phyloP scores from a whole-genome alignment of 2,797 vertebrate species.

The Spea hammondii region DNA sequence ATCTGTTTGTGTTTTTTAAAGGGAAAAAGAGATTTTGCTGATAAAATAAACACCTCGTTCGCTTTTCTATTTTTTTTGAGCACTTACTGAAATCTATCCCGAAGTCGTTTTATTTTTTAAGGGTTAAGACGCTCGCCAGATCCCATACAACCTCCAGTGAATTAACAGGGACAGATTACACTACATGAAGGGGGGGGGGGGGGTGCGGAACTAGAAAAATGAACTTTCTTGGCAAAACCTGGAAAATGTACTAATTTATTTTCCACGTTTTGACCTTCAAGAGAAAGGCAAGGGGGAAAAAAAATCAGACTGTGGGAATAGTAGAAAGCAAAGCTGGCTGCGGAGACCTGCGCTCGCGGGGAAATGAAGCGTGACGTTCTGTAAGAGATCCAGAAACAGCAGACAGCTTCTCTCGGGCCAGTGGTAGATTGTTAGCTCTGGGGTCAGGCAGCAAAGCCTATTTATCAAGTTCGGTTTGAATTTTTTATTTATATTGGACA shows the following conservation, averaged over 20 bases:
- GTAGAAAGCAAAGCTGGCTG: constrained; percentile 19
- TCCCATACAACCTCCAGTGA: constrained; percentile 6
- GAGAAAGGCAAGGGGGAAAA: constrained; percentile 30
- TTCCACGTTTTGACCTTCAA: constrained; percentile 46
- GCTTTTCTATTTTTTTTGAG: too few species aligned
- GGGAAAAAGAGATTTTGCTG: too few species aligned
- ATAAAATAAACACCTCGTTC: too few species aligned
- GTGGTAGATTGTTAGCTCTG: constrained; percentile 21
- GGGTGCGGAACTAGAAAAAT: constrained; percentile 18
- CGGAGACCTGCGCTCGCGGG: constrained; percentile 6
- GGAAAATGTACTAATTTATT: constrained; percentile 42
- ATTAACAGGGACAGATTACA: constrained; percentile 30
- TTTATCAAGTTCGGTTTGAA: background rate
- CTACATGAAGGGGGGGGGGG: background rate
- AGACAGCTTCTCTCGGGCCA: background rate
- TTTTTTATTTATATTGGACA: too few species aligned
- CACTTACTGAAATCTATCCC: too few species aligned
- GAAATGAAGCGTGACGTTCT: constrained; percentile 42
- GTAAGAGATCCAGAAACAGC: constrained; percentile 28
- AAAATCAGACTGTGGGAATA: constrained; percentile 35
- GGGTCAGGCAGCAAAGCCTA: background rate
- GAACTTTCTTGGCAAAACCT: constrained; percentile 46
- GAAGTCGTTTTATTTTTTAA: constrained; percentile 21
- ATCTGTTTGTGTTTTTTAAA: too few species aligned
- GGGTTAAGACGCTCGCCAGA: constrained; percentile 31